A percentile compares a stretch with the other conserved stretches of the same genome.
Evolutionary conservation across 2,113 vertebrate genomes (phyloP).

Genomic region (Oreochromis tanganicae): DNA sequence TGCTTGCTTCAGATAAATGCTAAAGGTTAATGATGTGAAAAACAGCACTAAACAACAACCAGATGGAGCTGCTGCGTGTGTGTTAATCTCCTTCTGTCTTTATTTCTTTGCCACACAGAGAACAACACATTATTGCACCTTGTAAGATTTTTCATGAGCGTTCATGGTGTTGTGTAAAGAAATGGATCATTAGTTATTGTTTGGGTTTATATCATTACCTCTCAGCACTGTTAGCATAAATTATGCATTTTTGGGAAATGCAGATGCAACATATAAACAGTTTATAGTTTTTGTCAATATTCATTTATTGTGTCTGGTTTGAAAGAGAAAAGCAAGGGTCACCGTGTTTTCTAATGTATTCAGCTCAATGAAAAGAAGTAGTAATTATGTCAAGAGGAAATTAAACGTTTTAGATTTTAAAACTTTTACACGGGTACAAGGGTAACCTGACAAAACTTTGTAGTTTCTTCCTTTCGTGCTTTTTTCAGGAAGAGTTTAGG

Average conservation of each 20-base stretch:
- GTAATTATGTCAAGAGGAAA: not conserved
- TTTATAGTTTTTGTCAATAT: not conserved
- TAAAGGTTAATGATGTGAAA: conserved; percentile 19
- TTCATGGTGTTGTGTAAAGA: not conserved
- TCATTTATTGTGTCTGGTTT: not conserved
- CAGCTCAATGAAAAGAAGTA: not conserved
- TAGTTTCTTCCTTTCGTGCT: not conserved
- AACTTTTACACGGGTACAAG: not conserved
- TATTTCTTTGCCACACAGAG: not conserved
- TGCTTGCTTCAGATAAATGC: not conserved
- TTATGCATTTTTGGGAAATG: not conserved
- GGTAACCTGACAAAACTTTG: not conserved
- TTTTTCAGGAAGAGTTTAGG: not conserved
- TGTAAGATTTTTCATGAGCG: not conserved
- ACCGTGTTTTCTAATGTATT: not conserved
- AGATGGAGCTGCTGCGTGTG: not conserved
- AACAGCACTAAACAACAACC: not conserved
- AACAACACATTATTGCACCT: not conserved
- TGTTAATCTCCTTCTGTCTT: not conserved
- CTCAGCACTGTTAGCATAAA: not conserved
- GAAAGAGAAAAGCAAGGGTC: not conserved
- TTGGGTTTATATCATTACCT: not conserved
- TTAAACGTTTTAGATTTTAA: not conserved
- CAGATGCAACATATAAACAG: not conserved
- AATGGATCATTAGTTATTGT: conserved; percentile 13